Base-by-base conservation (phyloP, 2,888 invertebrate species). In the Omphaloscelis lunosa region DNA sequence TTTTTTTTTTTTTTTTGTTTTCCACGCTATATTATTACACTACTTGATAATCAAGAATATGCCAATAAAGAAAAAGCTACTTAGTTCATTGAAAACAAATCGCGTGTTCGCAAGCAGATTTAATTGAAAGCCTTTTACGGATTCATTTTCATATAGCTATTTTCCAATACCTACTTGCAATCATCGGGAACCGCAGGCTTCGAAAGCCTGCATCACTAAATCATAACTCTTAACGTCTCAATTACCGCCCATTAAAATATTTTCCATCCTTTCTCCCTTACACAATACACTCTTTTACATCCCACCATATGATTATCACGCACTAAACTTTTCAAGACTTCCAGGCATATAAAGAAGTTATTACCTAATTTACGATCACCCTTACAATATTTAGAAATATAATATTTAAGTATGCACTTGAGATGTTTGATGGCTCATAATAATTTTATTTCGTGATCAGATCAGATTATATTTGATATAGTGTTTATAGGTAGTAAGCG, bases 361-460 rank as follows among this genome's bases (percentile, higher is more conserved):
- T 88, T 81, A 86, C 65, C 51, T 80, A 74, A 87, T 89, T 89
- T 86, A 89, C 77, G 89, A 88, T 78, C 78, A 59, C 62, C 78
- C 76, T 83, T 89, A 84, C 72, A 80, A 76, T 88, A 88, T 85
- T 83, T 83, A 82, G 72, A 81, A 82, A 80, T 81, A 78, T 27
- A 34, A 72, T 76, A 77, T 84, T 84, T 86, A 79, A 84, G 72
- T 80, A 77, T 75, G 62, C 76, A 84, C 74, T 86, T 85, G 62
- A 70, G 77, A 74, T 68, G 71, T 87, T 86, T 90, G 84, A 91
- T 90, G 75, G 89, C 61, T 89, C 89, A 73, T 92, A 89, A 89
- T 82, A 84, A 75, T 90, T 91, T 91, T 90, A 92, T 88, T 78
- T 84, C 53, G 69, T 84, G 82, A 89, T 92, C 91, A 89, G n/a